Percentiles rank a stretch among this genome's conserved stretches.
Conservation (phyloP, 2,797 vertebrate species). For the Florisuga fusca region DNA sequence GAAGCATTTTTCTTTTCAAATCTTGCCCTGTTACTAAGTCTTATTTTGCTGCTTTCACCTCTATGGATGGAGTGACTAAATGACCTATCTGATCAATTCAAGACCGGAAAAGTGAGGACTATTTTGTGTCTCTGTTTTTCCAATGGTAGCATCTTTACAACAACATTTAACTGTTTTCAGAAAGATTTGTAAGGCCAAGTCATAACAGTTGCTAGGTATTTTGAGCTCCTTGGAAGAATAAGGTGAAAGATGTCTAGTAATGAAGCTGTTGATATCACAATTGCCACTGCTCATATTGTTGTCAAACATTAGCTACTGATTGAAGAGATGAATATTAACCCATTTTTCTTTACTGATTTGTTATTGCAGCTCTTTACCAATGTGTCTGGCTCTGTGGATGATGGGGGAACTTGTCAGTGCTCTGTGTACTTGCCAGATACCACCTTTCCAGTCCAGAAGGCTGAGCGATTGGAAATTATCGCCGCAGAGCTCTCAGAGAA, state of each 20-base stretch:
- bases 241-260: background rate
- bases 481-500: slow-evolving; percentile 32
- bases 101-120: background rate
- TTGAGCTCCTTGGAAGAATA: background rate
- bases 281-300: background rate
- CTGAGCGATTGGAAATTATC: slow-evolving; percentile 76
- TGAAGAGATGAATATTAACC: background rate
- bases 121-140: background rate
- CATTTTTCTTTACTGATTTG: background rate
- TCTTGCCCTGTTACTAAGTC: background rate
- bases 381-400: slow-evolving; percentile 80
- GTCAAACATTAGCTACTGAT: background rate
- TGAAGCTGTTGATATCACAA: background rate
- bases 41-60: background rate
- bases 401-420: slow-evolving; percentile 83
- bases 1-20: background rate
- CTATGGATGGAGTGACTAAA: background rate
- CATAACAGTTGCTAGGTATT: background rate
- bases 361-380: slow-evolving; percentile 78
- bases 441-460: slow-evolving; percentile 84
- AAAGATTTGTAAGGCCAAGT: background rate
- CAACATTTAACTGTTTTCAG: background rate
- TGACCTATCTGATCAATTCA: background rate
- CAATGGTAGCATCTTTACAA: background rate
- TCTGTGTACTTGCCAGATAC: slow-evolving; percentile 84